Evolutionary conservation across 1,140 invertebrate genomes (phyloP).

Genomic region (Brachionus rubens): DNA sequence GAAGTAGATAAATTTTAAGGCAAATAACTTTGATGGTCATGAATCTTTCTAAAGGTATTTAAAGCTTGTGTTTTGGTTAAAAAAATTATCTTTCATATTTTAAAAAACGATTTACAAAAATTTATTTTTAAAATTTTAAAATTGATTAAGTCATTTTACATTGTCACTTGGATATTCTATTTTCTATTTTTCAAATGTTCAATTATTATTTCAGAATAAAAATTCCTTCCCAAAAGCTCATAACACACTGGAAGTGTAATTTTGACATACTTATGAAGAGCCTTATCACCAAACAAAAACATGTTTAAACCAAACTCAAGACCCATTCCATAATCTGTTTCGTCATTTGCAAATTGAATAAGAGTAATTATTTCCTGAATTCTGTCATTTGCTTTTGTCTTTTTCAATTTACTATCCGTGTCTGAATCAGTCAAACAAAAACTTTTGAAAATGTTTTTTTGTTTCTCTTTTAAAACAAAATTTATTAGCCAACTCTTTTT

Average conservation of each 20-base stretch:
- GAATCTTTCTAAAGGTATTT: no score
- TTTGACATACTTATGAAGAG: conserved; percentile 68
- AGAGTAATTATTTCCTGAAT: conserved; percentile 69
- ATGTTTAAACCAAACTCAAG: conserved; percentile 81
- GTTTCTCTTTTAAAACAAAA: conserved; percentile 22
- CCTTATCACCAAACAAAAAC: conserved; percentile 71
- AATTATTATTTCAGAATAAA: conserved; percentile 71
- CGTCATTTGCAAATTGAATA: conserved; percentile 82
- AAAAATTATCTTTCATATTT: no score
- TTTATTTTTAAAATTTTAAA: no score
- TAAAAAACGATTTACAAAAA: no score
- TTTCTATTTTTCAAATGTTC: conserved; percentile 67
- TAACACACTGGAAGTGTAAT: conserved; percentile 74
- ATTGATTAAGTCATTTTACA: no score
- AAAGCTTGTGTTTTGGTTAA: no score
- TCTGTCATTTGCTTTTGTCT: background rate
- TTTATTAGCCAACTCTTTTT: background rate
- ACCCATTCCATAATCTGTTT: conserved; percentile 87
- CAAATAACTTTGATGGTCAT: no score
- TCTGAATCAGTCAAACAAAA: conserved; percentile 21
- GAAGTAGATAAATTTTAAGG: no score
- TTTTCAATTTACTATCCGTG: background rate
- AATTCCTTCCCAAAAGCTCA: conserved; percentile 69
- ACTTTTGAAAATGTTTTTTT: background rate
- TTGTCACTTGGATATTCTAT: conserved; percentile 21